Evolutionary conservation across 2,113 vertebrate species (phyloP).

Genomic region (Mus pahari): DNA sequence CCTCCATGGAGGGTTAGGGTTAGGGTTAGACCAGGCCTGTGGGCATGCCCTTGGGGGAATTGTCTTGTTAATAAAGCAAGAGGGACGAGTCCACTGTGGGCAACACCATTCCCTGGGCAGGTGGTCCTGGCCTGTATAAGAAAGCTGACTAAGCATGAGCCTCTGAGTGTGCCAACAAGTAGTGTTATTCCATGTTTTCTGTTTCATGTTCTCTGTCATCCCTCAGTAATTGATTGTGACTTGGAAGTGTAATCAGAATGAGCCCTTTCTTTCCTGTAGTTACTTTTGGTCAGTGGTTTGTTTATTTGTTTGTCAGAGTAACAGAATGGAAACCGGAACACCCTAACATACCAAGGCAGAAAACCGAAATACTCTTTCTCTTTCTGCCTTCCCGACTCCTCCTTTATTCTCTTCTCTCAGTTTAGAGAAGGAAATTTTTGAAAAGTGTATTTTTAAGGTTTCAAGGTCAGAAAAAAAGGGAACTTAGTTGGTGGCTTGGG

Average conservation of each 20-base stretch:
- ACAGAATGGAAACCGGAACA: neutral
- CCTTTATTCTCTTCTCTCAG: neutral
- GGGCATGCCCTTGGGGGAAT: neutral
- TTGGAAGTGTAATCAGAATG: neutral
- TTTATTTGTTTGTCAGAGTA: neutral
- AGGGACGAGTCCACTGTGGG: neutral
- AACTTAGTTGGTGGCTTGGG: neutral
- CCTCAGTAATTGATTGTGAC: neutral
- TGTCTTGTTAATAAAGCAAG: neutral
- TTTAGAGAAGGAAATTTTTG: neutral
- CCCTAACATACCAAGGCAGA: neutral
- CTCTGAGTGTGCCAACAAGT: neutral
- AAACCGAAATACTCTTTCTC: conserved; percentile 29
- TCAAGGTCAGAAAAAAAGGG: neutral
- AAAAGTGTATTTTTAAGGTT: neutral
- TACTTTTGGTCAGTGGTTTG: neutral
- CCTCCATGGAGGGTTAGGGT: too few species aligned
- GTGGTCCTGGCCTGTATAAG: neutral
- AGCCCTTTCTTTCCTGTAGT: neutral
- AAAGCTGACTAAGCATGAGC: neutral
- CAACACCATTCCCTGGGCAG: neutral
- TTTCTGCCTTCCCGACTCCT: neutral
- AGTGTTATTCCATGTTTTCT: neutral
- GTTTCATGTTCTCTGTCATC: neutral
- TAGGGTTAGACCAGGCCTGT: neutral